A percentile compares a stretch with the other conserved stretches of the same genome.
These are phyloP conservation scores for Philaenus spumarius DNA, from an alignment of 1,140 invertebrate genomes.

Conservation along the genomic window DNA sequence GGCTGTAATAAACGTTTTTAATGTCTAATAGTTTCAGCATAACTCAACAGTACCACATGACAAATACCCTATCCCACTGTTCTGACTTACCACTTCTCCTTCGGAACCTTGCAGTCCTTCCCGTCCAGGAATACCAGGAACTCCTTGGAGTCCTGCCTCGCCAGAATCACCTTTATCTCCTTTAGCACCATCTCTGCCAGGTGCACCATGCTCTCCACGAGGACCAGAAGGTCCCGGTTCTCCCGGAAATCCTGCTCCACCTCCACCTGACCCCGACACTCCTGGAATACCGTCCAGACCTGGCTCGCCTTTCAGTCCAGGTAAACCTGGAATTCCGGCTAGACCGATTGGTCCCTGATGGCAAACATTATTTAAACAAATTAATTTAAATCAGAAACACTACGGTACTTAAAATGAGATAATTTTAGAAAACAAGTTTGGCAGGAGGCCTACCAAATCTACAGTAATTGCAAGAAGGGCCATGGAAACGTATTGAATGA, in stretches of 20 bases:
- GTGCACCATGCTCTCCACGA: conserved; percentile 22
- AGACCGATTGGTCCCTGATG: conserved; percentile 29
- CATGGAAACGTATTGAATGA: not conserved
- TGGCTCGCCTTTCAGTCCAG: conserved; percentile 20
- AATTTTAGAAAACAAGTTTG: no score
- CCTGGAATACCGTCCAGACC: conserved; percentile 25
- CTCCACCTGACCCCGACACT: not conserved
- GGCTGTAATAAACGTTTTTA: no score
- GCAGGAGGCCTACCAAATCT: no score
- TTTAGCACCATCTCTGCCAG: not conserved
- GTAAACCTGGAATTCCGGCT: conserved; percentile 23
- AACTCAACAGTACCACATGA: no score
- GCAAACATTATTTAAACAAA: conserved; percentile 3
- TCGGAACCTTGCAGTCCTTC: conserved; percentile 26
- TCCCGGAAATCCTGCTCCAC: conserved; percentile 28
- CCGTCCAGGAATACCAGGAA: conserved; percentile 22
- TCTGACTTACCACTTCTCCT: not conserved
- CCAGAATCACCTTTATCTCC: conserved; percentile 30
- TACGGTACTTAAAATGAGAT: no score
- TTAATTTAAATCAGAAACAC: not conserved
- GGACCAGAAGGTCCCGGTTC: conserved; percentile 32
- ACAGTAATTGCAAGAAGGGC: no score
- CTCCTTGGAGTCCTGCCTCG: conserved; percentile 16
- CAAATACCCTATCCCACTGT: no score
- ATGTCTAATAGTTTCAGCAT: no score